These are phyloP conservation scores for Harpalus rubripes DNA, from an alignment of 2,888 invertebrate genomes.

Conservation along the genomic window DNA sequence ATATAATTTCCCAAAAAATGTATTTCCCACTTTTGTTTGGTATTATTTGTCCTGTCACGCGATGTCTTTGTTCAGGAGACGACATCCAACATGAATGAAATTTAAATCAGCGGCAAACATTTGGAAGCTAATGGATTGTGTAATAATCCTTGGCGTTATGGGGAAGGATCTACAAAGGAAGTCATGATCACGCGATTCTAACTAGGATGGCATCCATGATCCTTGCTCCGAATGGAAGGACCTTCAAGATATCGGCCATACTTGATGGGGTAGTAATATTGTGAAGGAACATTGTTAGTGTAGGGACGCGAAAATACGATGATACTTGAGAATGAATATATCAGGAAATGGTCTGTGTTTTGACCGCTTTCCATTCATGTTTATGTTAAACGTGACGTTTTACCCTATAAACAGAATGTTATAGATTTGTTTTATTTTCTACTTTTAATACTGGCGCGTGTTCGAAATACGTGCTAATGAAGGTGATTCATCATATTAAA, in stretches of 20 bases:
- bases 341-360: too few relatives aligned
- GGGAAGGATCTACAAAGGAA: conserved; percentile 24
- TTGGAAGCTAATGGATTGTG: conserved; percentile 31
- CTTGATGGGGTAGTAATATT: not conserved
- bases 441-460: too few relatives aligned
- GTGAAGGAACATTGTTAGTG: not conserved
- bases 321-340: too few relatives aligned
- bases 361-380: too few relatives aligned
- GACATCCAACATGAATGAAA: not conserved
- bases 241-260: not conserved
- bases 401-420: too few relatives aligned
- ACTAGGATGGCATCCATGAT: not conserved
- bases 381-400: too few relatives aligned
- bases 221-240: not conserved
- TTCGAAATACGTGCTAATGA: too few relatives aligned
- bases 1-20: not conserved
- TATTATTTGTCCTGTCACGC: not conserved
- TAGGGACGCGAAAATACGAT: too few relatives aligned
- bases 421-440: too few relatives aligned
- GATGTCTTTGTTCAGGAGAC: not conserved
- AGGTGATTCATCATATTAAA: too few relatives aligned
- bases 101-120: conserved; percentile 22
- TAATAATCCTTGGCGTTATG: conserved; percentile 33
- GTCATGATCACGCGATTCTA: not conserved
- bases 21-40: not conserved